A percentile compares a stretch with the other conserved stretches of the same genome.
These are phyloP conservation scores for Agrotis segetum DNA, from an alignment of 2,888 invertebrate genomes.

Conservation along the genomic window DNA sequence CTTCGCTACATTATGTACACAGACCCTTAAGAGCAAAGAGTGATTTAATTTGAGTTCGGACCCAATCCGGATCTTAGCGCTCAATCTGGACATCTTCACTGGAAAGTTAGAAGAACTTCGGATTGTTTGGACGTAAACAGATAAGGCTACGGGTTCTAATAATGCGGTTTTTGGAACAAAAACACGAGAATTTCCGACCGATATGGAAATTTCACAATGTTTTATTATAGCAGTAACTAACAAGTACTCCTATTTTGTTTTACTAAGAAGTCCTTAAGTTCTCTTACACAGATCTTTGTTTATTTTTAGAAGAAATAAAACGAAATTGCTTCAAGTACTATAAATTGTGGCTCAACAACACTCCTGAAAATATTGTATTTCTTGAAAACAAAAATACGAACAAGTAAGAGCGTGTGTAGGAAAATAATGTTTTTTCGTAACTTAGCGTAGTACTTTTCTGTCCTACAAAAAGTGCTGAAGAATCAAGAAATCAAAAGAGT, in stretches of 20 bases:
- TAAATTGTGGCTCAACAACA: slow-evolving; percentile 53
- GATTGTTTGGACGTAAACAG: slow-evolving; percentile 49
- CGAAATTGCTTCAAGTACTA: slow-evolving; percentile 44
- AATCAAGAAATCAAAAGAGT: slow-evolving; percentile 39
- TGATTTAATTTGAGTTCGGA: slow-evolving; percentile 56
- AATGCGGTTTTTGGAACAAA: slow-evolving; percentile 40
- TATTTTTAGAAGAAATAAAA: slow-evolving; percentile 50
- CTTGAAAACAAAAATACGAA: slow-evolving; percentile 48
- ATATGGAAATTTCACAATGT: slow-evolving; percentile 15
- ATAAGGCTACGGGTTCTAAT: slow-evolving; percentile 40
- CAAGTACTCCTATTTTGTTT: slow-evolving; percentile 17
- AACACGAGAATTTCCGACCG: slow-evolving; percentile 10
- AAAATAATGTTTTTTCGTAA: slow-evolving; percentile 30
- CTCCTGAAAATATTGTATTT: slow-evolving; percentile 40
- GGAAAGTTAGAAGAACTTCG: slow-evolving; percentile 50
- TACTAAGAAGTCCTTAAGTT: slow-evolving; percentile 19
- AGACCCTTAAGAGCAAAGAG: slow-evolving; percentile 56
- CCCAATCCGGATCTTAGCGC: slow-evolving; percentile 44
- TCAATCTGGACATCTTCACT: slow-evolving; percentile 48
- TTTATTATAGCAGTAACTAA: slow-evolving; percentile 29
- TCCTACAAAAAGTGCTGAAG: slow-evolving; percentile 15
- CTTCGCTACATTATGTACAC: slow-evolving; percentile 19
- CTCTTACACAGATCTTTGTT: slow-evolving; percentile 40
- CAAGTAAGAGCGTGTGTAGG: slow-evolving; percentile 10
- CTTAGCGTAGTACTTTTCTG: slow-evolving; percentile 15